phyloP scores from a whole-genome alignment of 2,888 invertebrate genomes.

The Galeopsomyia nigrocyanea region DNA sequence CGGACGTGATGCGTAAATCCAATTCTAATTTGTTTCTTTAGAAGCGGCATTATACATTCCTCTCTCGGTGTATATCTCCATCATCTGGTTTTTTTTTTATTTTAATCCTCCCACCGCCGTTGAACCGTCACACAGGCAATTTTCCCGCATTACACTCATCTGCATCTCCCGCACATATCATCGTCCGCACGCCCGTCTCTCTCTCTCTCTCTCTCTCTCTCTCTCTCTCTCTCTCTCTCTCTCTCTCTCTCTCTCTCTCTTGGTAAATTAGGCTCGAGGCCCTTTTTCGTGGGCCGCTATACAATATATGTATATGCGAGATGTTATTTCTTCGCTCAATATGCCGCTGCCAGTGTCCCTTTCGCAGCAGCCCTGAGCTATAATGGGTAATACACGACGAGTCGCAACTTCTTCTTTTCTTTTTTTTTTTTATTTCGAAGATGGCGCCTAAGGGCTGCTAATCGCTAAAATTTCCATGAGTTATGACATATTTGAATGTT shows the following conservation, averaged over 20 bases:
- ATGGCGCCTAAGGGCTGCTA: too few species aligned
- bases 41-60: too few species aligned
- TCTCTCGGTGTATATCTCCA: too few species aligned
- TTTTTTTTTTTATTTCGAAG: too few species aligned
- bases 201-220: constrained; percentile 25
- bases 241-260: constrained; percentile 14
- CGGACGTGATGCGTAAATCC: too few species aligned
- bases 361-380: too few species aligned
- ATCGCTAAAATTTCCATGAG: too few species aligned
- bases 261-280: constrained; percentile 44
- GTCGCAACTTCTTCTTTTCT: too few species aligned
- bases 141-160: constrained; percentile 15
- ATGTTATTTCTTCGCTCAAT: constrained; percentile 56
- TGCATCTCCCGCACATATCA: constrained; percentile 7
- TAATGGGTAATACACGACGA: too few species aligned
- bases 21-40: too few species aligned
- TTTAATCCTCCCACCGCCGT: constrained; percentile 33
- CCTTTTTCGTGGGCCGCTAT: neutral
- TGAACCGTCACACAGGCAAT: constrained; percentile 6
- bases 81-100: too few species aligned
- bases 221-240: constrained; percentile 28
- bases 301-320: constrained; percentile 30
- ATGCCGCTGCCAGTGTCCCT: constrained; percentile 11
- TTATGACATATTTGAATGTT: too few species aligned
- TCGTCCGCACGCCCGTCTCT: constrained; percentile 28